Evolutionary conservation across 1,140 invertebrate genomes (phyloP), one percentile per base, ranked within the genome.

Genomic region (Fopius arisanus): DNA sequence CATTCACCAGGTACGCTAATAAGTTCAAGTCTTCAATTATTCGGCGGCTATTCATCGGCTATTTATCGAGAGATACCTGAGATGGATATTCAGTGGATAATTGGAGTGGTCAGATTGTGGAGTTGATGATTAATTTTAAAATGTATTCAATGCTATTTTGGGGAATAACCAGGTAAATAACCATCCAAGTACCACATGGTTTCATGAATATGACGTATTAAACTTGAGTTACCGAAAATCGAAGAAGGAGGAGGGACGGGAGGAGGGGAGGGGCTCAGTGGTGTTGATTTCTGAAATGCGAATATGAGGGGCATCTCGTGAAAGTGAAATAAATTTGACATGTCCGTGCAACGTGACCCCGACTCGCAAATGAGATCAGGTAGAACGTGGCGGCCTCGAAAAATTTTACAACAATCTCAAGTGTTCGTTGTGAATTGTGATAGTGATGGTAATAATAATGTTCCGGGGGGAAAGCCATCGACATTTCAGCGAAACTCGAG

Each of bases 371-470:
- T 65, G 31, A 54, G 40, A 69, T 72, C 41, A 51, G 51, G 0
- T 19, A 31, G 29, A 51, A 70, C 48, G 59, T 51, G 68, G 62
- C 59, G 31, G 59, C 23, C 33, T 29, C 48, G 23, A 16, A 70
- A 16, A 68, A 12, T 29, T 40, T 48, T 37, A 19, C n/a, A 48
- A 16, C 29, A 28, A 31, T 74, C 78, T 7, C 37, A 72, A 41
- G 48, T 80, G 40, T 80, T 80, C 41, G 65, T 76, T 40, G 72
- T 80, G 10, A 73, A 77, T 31, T 76, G 74, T 67, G 69, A 70
- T 7, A 78, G 67, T 31, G 70, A 75, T 51, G 67, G 72, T n/a
- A 81, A 76, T n/a, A 76, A 43, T 14, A 68, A 31, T 65, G 6
- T 48, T 0, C 16, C 43, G 5, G n/a, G 16, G n/a, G 14, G n/a